Base-by-base conservation (phyloP, 2,888 invertebrate genomes). In the Mesochorus sp. region DNA sequence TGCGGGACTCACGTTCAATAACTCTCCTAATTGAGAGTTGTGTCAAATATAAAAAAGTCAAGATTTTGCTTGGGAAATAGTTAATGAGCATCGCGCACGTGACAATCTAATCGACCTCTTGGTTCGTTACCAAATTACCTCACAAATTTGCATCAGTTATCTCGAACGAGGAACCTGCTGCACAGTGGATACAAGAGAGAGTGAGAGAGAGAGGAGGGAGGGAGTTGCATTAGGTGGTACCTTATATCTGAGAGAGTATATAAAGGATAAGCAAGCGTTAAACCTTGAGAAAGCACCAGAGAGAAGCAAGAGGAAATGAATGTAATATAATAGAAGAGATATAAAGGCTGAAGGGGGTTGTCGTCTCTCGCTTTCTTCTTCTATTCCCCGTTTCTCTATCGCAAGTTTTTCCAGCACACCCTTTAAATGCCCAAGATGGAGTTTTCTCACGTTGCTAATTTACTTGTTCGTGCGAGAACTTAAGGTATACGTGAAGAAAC, bases 401-500 rank as follows among this genome's bases (percentile, higher is more conserved):
- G 31, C 5, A 19, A 21, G 4, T 73, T 49, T 28, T 19, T 39
- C 6, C 47, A 57, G 24, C 14, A 59, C 39, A n/a, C n/a, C n/a
- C 55, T 49, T 47, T 28, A 47, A 62, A 64, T 5, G 14, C 53
- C 44, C 19, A 6, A 17, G 55, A 47, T 57, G 55, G 21, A 71
- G 49, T 64, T 59, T 71, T 44, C 76, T 71, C 67, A 55, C 67
- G 61, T 47, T 24, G 28, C 53, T 39, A 37, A 67, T 61, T 71
- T 62, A 61, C 66, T 17, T 51, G 21, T 42, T 59, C 67, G 53
- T 62, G 24, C 19, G 39, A 70, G 24, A 28, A 26, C 59, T 57
- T 31, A 4, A 24, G 31, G 17, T 19, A 1, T 31, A 26, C 42
- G 24, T 34, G 28, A 8, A 17, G 14, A 64, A 70, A 64, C 57